Conservation (phyloP, 1,140 invertebrate genomes). For the Drosophila eugracilis region DNA sequence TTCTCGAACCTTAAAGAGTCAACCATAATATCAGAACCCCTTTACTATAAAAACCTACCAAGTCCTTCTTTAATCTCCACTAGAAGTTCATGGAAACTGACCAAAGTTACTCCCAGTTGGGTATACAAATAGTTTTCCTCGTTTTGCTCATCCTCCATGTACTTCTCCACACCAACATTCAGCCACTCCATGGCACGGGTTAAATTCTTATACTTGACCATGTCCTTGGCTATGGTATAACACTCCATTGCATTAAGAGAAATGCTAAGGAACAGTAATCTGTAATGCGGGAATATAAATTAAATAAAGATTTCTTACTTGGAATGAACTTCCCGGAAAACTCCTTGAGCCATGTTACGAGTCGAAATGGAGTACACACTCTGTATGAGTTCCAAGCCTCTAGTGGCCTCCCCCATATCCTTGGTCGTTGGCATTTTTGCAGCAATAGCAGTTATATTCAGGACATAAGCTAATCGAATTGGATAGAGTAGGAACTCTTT, state of each 20-base stretch:
- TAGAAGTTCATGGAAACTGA: not conserved
- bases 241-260: conserved; percentile 1
- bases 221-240: not conserved
- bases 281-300: too few relatives aligned
- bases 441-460: not conserved
- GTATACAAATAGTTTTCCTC: not conserved
- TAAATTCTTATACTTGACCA: not conserved
- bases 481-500: not conserved
- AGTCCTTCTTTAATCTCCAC: not conserved
- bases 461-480: not conserved
- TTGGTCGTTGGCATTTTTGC: not conserved
- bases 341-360: not conserved
- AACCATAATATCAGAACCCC: not conserved
- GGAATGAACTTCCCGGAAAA: not conserved
- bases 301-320: not conserved
- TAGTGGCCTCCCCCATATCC: not conserved
- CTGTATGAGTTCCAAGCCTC: not conserved
- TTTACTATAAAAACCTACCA: not conserved
- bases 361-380: not conserved
- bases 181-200: not conserved
- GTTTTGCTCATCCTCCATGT: not conserved
- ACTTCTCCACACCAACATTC: not conserved
- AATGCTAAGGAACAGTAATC: not conserved
- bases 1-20: not conserved
- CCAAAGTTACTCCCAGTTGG: not conserved